These are phyloP conservation scores for Heliothis peltigera DNA, from an alignment of 2,888 invertebrate genomes.

Conservation along the genomic window DNA sequence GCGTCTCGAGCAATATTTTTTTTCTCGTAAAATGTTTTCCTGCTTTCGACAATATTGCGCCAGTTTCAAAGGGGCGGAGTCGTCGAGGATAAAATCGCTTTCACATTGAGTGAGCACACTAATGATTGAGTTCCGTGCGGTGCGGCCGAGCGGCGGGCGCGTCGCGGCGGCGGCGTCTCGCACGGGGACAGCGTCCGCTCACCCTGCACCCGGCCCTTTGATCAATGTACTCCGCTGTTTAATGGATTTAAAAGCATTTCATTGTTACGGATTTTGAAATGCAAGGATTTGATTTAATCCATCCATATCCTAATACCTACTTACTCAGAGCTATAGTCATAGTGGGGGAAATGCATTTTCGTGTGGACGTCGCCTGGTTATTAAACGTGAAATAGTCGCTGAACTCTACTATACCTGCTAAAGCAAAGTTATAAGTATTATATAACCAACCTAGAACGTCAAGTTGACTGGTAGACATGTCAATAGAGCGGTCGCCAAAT, in stretches of 20 bases:
- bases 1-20: slow-evolving; percentile 82
- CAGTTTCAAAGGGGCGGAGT: slow-evolving; percentile 85
- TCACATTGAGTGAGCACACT: slow-evolving; percentile 89
- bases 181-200: slow-evolving; percentile 63
- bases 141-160: slow-evolving; percentile 65
- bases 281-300: slow-evolving; percentile 55
- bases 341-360: slow-evolving; percentile 8
- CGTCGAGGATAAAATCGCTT: slow-evolving; percentile 87
- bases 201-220: slow-evolving; percentile 75
- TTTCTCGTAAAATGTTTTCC: slow-evolving; percentile 86
- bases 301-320: slow-evolving; percentile 48
- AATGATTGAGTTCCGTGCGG: slow-evolving; percentile 88
- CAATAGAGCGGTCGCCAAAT: slow-evolving; percentile 52
- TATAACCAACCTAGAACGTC: neutral
- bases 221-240: slow-evolving; percentile 76
- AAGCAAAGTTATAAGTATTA: too few species aligned
- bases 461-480: slow-evolving; percentile 21
- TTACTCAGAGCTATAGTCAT: slow-evolving; percentile 1
- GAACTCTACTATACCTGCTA: slow-evolving; percentile 12
- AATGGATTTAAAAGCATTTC: slow-evolving; percentile 85
- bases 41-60: slow-evolving; percentile 88
- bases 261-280: slow-evolving; percentile 73
- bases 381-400: slow-evolving; percentile 21
- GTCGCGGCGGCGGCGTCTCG: slow-evolving; percentile 56
- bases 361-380: slow-evolving; percentile 16